A percentile compares a stretch with the other conserved stretches of the same genome.
These are phyloP conservation scores for Mechanitis mazaeus DNA, from an alignment of 2,888 invertebrate species.

Conservation along the genomic window DNA sequence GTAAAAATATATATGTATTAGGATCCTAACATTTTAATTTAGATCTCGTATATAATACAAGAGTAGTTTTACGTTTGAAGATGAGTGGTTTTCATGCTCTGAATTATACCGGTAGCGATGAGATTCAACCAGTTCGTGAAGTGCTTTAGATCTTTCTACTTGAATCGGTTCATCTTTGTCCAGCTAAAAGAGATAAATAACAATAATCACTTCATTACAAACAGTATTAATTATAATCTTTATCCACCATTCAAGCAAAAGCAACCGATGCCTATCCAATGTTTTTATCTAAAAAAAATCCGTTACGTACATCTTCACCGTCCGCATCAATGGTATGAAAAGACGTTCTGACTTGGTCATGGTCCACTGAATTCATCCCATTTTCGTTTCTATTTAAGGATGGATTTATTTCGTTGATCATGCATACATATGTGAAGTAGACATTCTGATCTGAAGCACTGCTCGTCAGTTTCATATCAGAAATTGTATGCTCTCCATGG, in stretches of 20 bases:
- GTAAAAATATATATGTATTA: neutral
- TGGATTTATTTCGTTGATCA: slow-evolving; percentile 49
- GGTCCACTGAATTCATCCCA: slow-evolving; percentile 19
- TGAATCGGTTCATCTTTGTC: slow-evolving; percentile 46
- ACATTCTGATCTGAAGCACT: slow-evolving; percentile 60
- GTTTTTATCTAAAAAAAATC: neutral
- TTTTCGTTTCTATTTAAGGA: slow-evolving; percentile 27
- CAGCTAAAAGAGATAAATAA: slow-evolving; percentile 30
- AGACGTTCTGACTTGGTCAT: slow-evolving; percentile 27
- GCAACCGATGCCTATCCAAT: neutral
- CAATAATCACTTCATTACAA: neutral
- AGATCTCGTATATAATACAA: too few species aligned
- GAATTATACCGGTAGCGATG: slow-evolving; percentile 32
- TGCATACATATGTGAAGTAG: slow-evolving; percentile 55
- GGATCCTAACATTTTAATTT: neutral
- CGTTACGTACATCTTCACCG: slow-evolving; percentile 27
- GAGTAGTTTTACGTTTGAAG: slow-evolving; percentile 5
- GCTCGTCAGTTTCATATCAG: slow-evolving; percentile 28
- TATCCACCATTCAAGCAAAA: neutral
- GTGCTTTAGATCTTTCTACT: slow-evolving; percentile 60
- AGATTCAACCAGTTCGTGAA: slow-evolving; percentile 51
- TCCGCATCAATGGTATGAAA: slow-evolving; percentile 26
- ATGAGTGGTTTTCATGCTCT: slow-evolving; percentile 9
- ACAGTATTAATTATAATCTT: neutral
- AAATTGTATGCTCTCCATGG: slow-evolving; percentile 11